These are phyloP conservation scores for Passerculus sandwichensis DNA, from an alignment of 2,797 vertebrate species.

Conservation along the genomic window DNA sequence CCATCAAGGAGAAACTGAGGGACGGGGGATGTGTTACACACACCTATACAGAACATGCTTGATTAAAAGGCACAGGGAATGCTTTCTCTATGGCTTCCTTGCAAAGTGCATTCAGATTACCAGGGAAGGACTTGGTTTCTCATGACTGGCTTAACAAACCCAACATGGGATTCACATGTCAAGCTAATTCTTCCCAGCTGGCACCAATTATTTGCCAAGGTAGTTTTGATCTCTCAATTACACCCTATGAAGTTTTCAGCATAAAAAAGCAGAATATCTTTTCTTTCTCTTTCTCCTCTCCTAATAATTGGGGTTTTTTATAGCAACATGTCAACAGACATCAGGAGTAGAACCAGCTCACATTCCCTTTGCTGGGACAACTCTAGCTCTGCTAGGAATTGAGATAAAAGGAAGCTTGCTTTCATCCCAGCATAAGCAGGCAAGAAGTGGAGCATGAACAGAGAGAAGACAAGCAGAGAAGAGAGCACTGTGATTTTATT, in stretches of 20 bases:
- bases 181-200: conserved; percentile 16
- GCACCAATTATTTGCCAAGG: not conserved
- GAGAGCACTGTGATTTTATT: conserved; percentile 23
- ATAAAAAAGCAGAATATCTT: not conserved
- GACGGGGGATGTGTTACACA: not conserved
- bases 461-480: conserved; percentile 31
- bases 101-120: not conserved
- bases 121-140: not conserved
- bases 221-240: conserved; percentile 26
- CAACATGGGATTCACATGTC: not conserved
- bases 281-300: not conserved
- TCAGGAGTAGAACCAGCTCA: not conserved
- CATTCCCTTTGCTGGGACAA: conserved; percentile 58
- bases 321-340: conserved; percentile 37
- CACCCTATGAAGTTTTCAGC: not conserved
- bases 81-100: not conserved
- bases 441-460: conserved; percentile 56
- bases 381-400: conserved; percentile 59
- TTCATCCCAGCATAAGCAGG: conserved; percentile 45
- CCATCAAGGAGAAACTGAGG: not conserved
- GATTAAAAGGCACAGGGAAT: not conserved
- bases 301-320: not conserved
- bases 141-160: not conserved
- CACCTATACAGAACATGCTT: not conserved
- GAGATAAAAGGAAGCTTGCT: conserved; percentile 62